A percentile compares a stretch with the other conserved stretches of the same genome.
Conservation (phyloP, 2,113 vertebrate genomes). For the Eptesicus fuscus region DNA sequence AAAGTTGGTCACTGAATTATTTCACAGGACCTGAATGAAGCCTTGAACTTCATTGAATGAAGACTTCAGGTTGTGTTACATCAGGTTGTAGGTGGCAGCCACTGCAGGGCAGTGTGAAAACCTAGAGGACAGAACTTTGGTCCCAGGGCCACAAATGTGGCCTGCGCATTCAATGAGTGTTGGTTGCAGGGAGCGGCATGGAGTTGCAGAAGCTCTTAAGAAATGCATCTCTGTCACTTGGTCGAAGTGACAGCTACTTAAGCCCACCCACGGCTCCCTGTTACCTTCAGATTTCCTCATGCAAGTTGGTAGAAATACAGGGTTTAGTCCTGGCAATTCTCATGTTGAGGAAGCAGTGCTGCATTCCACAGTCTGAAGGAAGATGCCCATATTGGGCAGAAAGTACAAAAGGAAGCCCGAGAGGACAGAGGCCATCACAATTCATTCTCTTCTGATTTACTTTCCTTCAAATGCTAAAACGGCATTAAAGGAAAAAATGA, state of each 20-base stretch:
- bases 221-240: neutral
- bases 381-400: neutral
- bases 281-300: neutral
- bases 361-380: neutral
- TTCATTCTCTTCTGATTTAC: neutral
- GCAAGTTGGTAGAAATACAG: neutral
- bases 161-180: fast-evolving
- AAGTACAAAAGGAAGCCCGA: neutral
- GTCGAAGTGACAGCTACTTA: neutral
- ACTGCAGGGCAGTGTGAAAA: neutral
- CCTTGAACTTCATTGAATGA: neutral
- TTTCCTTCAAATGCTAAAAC: neutral
- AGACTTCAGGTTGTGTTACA: neutral
- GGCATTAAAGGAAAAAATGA: neutral
- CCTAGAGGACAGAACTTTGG: neutral
- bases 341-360: too few species aligned
- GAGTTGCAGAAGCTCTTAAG: neutral
- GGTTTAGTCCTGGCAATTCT: neutral
- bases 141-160: neutral
- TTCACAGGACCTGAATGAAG: neutral
- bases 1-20: conserved; percentile 11
- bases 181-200: neutral
- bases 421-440: neutral
- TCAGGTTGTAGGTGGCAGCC: neutral
- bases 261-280: neutral